A percentile compares a stretch with the other conserved stretches of the same genome.
Conservation (phyloP, 2,797 vertebrate genomes). For the Sciaenops ocellatus region DNA sequence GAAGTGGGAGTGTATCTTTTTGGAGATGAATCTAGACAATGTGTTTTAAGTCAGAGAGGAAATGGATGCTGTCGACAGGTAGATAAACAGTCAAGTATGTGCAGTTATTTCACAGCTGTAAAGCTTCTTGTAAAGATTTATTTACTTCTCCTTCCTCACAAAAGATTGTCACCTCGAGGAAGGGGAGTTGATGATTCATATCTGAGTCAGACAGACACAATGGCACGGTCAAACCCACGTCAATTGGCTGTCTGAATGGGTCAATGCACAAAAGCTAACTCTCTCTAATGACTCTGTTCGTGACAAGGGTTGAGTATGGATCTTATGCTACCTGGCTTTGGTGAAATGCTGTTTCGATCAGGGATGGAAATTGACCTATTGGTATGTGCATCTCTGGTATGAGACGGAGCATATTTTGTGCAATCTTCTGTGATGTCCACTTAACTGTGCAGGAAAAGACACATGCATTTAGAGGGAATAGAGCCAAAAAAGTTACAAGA, state of each 20-base stretch:
- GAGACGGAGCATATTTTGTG: background rate
- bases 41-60: constrained; percentile 12
- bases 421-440: background rate
- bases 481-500: background rate
- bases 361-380: background rate
- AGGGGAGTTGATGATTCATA: constrained; percentile 43
- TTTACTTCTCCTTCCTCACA: constrained; percentile 15
- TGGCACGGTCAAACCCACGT: constrained; percentile 30
- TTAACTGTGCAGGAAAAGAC: too few species aligned
- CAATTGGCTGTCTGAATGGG: constrained; percentile 16
- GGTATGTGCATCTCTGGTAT: background rate
- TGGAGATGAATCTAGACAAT: constrained; percentile 13
- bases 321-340: constrained; percentile 7
- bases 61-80: background rate
- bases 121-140: constrained; percentile 3
- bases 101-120: background rate
- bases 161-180: constrained; percentile 3
- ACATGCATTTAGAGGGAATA: background rate
- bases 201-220: constrained; percentile 2
- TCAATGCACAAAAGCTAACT: background rate
- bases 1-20: constrained; percentile 11
- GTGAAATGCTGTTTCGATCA: background rate
- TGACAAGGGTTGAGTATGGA: background rate
- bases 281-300: constrained; percentile 16
- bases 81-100: background rate